Base-by-base conservation (phyloP, 2,888 invertebrate genomes). In the Phyto melanocephala region DNA sequence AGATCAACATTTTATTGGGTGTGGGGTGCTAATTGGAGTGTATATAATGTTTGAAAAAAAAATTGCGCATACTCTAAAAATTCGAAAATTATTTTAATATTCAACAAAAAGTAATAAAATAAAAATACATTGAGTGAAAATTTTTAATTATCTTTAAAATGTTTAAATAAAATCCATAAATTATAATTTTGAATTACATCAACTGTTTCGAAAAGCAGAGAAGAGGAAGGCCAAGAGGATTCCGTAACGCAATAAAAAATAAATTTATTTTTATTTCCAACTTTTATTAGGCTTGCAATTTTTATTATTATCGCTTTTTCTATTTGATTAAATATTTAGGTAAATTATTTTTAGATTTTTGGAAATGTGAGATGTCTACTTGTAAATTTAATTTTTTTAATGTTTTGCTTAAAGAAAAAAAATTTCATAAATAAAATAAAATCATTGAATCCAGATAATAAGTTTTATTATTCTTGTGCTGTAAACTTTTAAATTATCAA, bases 51-150 rank as follows among this genome's bases (percentile, higher is more conserved):
- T 15, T 40, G 20, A 65, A 15, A 37, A 22, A 45, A 54, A 74
- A 28, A 17, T 15, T 84, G 84, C 85, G 84, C 83, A 85, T 76
- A 81, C 81, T 83, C 85, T 20, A 10, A 33, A 42, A 68, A 60
- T 20, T 47, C 37, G 15, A 28, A 28, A 28, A 28, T 28, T 28
- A 28, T 60, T 72, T 56, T 15, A 28, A 28, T 5, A 28, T 37
- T 17, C 24, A 71, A 15, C 1, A 54, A 28, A 15, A 40, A 28
- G n/a, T n/a, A n/a, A n/a, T n/a, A 10, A 17, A 47, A 20, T 4
- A 50, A 60, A 15, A 56, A 65, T 17, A 76, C 67, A 22, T 62
- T 62, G 22, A 42, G 60, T 68, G 22, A 20, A 50, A 40, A 50
- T 4, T 42, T 11, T 20, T 17, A 20, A 70, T 24, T 15, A 60